Conservation (phyloP, 2,888 invertebrate species). For the Phasia obesa region DNA sequence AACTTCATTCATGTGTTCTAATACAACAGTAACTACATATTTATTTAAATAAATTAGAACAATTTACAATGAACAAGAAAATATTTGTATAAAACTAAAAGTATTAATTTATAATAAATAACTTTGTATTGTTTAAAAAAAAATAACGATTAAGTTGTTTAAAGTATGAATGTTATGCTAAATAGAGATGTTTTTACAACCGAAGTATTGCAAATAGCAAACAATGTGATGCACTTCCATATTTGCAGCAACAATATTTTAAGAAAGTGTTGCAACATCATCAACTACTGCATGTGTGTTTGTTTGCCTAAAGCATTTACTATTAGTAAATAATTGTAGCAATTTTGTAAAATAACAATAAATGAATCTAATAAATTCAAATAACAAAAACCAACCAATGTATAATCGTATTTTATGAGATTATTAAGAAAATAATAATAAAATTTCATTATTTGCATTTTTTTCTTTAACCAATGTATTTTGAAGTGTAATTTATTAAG, state of each 20-base stretch:
- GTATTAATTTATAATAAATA: constrained; percentile 25
- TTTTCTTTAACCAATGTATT: too few relatives aligned
- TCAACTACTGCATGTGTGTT: neutral
- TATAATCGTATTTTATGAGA: neutral
- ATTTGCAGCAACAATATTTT: constrained; percentile 15
- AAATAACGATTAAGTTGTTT: constrained; percentile 5
- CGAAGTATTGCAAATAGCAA: constrained; percentile 34
- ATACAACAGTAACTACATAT: neutral
- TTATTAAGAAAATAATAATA: neutral
- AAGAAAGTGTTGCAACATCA: constrained; percentile 11
- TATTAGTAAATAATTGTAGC: constrained; percentile 25
- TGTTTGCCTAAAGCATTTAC: constrained; percentile 20
- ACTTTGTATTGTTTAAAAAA: neutral
- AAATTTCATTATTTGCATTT: neutral
- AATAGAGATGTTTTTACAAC: constrained; percentile 20
- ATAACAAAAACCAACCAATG: neutral
- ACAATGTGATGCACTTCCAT: neutral
- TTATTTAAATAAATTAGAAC: constrained; percentile 4
- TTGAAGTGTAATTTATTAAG: neutral
- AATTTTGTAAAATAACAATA: constrained; percentile 6
- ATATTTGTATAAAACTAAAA: constrained; percentile 27
- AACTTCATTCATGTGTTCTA: too few relatives aligned
- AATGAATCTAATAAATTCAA: neutral
- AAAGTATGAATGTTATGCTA: neutral
- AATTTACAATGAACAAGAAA: constrained; percentile 11